These are phyloP conservation scores for Dipodomys stephensi DNA, from an alignment of 2,113 vertebrate genomes.

Conservation along the genomic window DNA sequence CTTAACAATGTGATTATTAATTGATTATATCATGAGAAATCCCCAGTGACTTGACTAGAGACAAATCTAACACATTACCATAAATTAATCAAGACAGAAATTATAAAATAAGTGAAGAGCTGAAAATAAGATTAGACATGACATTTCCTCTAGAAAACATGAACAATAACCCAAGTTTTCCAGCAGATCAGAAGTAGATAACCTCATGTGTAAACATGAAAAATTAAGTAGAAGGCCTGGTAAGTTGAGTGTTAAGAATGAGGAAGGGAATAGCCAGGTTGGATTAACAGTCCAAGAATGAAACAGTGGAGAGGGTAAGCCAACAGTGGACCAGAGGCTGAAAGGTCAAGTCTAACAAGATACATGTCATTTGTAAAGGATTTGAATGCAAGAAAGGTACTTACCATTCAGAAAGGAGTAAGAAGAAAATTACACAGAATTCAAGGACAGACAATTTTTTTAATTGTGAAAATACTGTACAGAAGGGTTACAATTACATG, in stretches of 20 bases:
- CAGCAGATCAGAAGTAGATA: slow-evolving; percentile 61
- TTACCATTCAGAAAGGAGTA: slow-evolving; percentile 63
- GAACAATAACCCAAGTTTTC: slow-evolving; percentile 58
- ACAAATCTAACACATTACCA: slow-evolving; percentile 56
- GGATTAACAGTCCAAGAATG: slow-evolving; percentile 23
- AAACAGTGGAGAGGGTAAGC: slow-evolving; percentile 37
- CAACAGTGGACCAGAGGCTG: slow-evolving; percentile 68
- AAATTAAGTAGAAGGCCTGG: slow-evolving; percentile 48
- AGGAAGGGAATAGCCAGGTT: not conserved
- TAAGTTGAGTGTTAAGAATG: slow-evolving; percentile 31
- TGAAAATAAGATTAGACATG: slow-evolving; percentile 75
- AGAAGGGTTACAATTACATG: too few species aligned
- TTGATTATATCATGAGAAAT: slow-evolving; percentile 62
- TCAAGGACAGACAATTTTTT: slow-evolving; percentile 45
- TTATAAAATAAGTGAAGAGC: slow-evolving; percentile 27
- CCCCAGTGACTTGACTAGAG: slow-evolving; percentile 47
- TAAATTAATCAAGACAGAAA: slow-evolving; percentile 71
- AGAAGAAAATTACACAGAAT: slow-evolving; percentile 41
- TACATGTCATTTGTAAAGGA: slow-evolving; percentile 74
- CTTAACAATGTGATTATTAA: slow-evolving; percentile 44
- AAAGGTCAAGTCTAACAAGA: slow-evolving; percentile 9
- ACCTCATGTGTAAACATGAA: slow-evolving; percentile 54
- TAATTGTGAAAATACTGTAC: too few species aligned
- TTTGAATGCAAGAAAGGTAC: slow-evolving; percentile 61
- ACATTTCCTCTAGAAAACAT: slow-evolving; percentile 60